Evolutionary conservation across 2,113 vertebrate genomes (phyloP), one percentile per base, ranked within the genome.

Genomic region (Pedetes capensis): DNA sequence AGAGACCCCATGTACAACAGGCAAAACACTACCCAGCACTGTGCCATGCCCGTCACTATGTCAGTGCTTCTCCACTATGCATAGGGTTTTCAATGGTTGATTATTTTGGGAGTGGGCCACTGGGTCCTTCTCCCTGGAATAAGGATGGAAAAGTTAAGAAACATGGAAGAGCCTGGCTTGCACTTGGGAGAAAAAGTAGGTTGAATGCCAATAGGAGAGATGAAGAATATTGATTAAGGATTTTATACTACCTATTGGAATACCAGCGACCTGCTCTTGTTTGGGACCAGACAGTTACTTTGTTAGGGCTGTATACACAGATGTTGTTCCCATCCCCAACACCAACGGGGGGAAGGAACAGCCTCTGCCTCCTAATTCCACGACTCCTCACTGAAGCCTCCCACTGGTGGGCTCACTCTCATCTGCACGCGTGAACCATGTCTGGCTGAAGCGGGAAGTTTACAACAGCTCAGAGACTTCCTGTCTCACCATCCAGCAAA

Each of bases 391-490:
- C 78, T 68, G 64, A 81, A 6, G 10, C 44, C 57, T 49, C 69
- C 55, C 63, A 76, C 80, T 68, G 53, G 37, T 87, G 87, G 59
- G 22, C 87, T 95, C 55, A 23, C 44, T 72, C 37, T 66, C 76
- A 16, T 92, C 75, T 84, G 85, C 92, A 81, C 59, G 37, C 90
- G 49, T 0, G 17, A 96, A 86, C 66, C 42, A n/a, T 64, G 93
- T 75, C 76, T 90, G 72, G 93, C 71, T 92, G 68, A 51, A 59
- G 51, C 85, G 72, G 66, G 81, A 79, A 84, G 61, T 92, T 94
- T 81, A 92, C 53, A 94, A 68, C 91, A 84, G 87, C 93, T 87
- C 92, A 74, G 87, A 94, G 92, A 85, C 95, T 97, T 96, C 96
- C 96, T 96, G 66, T 79, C 81, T 97, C 88, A 93, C 84, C 90